Evolutionary conservation across 2,113 vertebrate genomes (phyloP).

Genomic region (Gnathonemus longibarbis): DNA sequence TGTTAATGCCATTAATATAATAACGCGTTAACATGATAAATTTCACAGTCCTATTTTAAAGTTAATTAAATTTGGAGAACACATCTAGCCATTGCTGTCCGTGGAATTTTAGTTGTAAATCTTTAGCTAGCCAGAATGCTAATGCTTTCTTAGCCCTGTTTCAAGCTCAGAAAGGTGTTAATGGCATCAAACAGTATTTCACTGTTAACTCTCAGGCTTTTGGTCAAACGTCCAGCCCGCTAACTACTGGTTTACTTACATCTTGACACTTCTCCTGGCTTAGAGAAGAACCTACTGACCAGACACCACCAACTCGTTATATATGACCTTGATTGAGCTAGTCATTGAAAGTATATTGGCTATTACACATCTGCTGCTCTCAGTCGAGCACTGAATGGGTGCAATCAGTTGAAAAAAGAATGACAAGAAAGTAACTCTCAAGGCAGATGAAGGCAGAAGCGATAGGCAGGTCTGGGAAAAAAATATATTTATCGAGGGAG

Average conservation of each 20-base stretch:
- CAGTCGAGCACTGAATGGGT: neutral
- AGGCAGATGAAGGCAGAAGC: neutral
- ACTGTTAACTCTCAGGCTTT: neutral
- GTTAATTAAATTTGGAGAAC: neutral
- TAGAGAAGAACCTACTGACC: neutral
- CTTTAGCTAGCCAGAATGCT: neutral
- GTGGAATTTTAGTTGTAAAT: neutral
- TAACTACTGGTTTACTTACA: neutral
- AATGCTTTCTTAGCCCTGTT: neutral
- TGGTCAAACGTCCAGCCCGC: neutral
- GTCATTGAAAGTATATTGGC: constrained; percentile 6
- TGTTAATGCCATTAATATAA: neutral
- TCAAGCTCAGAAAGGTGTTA: neutral
- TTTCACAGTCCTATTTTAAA: neutral
- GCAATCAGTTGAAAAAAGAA: neutral
- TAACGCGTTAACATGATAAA: neutral
- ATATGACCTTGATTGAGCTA: constrained; percentile 8
- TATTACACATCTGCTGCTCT: constrained; percentile 11
- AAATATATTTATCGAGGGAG: constrained; percentile 4
- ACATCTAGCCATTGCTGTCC: neutral
- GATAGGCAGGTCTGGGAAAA: neutral
- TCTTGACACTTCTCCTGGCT: neutral
- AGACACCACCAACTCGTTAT: neutral
- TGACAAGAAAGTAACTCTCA: neutral
- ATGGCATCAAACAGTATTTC: neutral